Conservation (phyloP, 2,888 invertebrate species). For the Drosophila putrida region DNA sequence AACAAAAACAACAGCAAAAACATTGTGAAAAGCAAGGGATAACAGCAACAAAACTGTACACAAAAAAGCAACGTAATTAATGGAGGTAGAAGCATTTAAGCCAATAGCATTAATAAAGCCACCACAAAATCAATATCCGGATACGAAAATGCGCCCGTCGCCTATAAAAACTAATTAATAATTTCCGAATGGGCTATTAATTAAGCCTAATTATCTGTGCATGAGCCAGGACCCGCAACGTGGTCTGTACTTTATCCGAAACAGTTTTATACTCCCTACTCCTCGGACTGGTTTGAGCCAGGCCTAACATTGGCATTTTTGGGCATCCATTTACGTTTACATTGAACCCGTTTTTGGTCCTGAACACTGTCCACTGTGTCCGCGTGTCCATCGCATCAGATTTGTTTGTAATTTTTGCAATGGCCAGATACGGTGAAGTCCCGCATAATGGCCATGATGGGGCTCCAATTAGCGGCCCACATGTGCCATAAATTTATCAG, state of each 20-base stretch:
- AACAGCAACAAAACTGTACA: conserved; percentile 60
- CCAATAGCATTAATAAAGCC: conserved; percentile 86
- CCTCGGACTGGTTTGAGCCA: too few species aligned
- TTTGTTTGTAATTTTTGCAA: conserved; percentile 61
- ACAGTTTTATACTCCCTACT: background rate
- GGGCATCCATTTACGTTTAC: conserved; percentile 25
- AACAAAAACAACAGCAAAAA: conserved; percentile 37
- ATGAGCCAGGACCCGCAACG: conserved; percentile 75
- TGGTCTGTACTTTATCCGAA: conserved; percentile 58
- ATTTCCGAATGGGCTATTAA: conserved; percentile 86
- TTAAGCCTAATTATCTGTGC: conserved; percentile 86
- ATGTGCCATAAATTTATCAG: conserved; percentile 52
- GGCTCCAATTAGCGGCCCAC: conserved; percentile 64
- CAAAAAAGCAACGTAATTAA: conserved; percentile 84
- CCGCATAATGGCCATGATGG: conserved; percentile 82
- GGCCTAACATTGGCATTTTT: conserved; percentile 34
- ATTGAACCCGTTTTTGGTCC: conserved; percentile 31
- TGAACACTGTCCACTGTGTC: background rate
- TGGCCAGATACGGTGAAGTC: conserved; percentile 39
- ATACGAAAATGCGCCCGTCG: conserved; percentile 85
- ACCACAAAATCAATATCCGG: conserved; percentile 86
- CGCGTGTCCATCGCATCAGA: conserved; percentile 46
- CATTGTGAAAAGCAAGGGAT: conserved; percentile 12
- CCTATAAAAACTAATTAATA: conserved; percentile 86
- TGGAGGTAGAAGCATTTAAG: conserved; percentile 84